A percentile compares a stretch with the other conserved stretches of the same genome.
phyloP scores from a whole-genome alignment of 2,113 vertebrate genomes.

The human (Homo sapiens) region GRCh38 chr14:19868501-19869000 shows the following conservation, averaged over 20 bases:
- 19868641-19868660: constrained; percentile 62
- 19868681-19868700: constrained; percentile 40
- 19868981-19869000: not conserved
- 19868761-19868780: constrained; percentile 58
- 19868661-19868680: constrained; percentile 45
- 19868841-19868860: constrained; percentile 48
- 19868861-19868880: constrained; percentile 50
- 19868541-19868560: constrained; percentile 50
- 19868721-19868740: constrained; percentile 29
- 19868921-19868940: constrained; percentile 58
- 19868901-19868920: constrained; percentile 62
- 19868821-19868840: constrained; percentile 51
- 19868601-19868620: constrained; percentile 64
- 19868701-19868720: constrained; percentile 19
- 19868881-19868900: constrained; percentile 36
- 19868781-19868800: constrained; percentile 64
- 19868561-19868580: constrained; percentile 51
- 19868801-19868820: constrained; percentile 31
- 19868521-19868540: constrained; percentile 45
- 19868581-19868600: constrained; percentile 43
- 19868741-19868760: constrained; percentile 54
- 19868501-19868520: constrained; percentile 42
- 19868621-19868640: constrained; percentile 56
- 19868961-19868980: constrained; percentile 54
- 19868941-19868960: constrained; percentile 57